Percentiles rank a stretch among this genome's conserved stretches.
These are phyloP conservation scores for Conchocele bisecta DNA, from an alignment of 2,888 invertebrate species.

Conservation along the genomic window DNA sequence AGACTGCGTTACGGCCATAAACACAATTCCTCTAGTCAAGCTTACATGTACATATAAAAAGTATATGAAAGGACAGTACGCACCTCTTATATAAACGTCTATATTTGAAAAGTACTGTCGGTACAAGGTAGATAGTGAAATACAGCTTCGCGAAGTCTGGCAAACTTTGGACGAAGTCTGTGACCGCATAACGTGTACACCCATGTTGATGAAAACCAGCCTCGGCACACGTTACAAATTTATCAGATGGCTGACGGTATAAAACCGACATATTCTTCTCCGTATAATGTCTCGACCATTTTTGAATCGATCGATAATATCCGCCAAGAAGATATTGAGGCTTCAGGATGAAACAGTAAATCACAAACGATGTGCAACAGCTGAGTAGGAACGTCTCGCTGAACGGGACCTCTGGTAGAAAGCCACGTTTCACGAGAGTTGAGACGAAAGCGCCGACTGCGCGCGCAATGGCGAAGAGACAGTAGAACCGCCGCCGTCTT, in stretches of 20 bases:
- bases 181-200: constrained; percentile 67
- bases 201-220: constrained; percentile 65
- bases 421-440: constrained; percentile 65
- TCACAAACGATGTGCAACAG: constrained; percentile 64
- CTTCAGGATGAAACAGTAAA: constrained; percentile 65
- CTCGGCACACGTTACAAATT: constrained; percentile 69
- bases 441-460: constrained; percentile 71
- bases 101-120: constrained; percentile 68
- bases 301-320: constrained; percentile 72
- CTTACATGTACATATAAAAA: too few relatives aligned
- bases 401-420: constrained; percentile 64
- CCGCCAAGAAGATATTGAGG: constrained; percentile 68
- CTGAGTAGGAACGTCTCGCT: constrained; percentile 69
- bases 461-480: constrained; percentile 71
- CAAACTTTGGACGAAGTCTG: constrained; percentile 66
- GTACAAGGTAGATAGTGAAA: constrained; percentile 72
- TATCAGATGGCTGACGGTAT: constrained; percentile 62
- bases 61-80: too few relatives aligned
- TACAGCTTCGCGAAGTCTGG: constrained; percentile 73
- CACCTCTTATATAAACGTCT: constrained; percentile 66
- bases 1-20: too few relatives aligned
- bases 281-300: constrained; percentile 74
- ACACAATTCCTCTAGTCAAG: too few relatives aligned
- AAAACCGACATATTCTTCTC: constrained; percentile 58
- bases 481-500: constrained; percentile 61